Conservation (phyloP, 2,888 invertebrate species). For the Mantis religiosa region DNA sequence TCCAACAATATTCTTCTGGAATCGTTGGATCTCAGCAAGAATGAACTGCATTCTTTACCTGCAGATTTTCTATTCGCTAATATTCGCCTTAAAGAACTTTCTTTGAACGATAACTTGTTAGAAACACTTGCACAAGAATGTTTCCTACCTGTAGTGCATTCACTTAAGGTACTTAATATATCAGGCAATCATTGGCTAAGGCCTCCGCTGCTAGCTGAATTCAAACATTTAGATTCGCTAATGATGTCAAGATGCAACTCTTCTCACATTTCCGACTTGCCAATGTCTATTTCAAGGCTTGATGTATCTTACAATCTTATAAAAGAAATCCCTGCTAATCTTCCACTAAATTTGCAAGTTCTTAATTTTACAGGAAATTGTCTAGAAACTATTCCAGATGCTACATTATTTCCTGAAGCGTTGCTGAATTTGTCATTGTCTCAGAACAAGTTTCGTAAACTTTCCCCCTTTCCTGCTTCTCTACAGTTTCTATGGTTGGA, state of each 20-base stretch:
- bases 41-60: background rate
- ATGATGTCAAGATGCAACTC: background rate
- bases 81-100: background rate
- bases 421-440: background rate
- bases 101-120: background rate
- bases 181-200: background rate
- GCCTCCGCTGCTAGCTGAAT: background rate
- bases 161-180: background rate
- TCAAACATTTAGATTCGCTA: background rate
- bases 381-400: background rate
- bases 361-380: background rate
- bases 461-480: background rate
- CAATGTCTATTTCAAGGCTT: background rate
- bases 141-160: background rate
- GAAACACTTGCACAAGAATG: background rate
- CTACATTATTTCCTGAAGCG: background rate
- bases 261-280: background rate
- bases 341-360: background rate
- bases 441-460: background rate
- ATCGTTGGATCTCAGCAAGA: background rate
- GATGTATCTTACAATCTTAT: background rate
- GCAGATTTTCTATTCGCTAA: background rate
- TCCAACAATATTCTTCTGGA: background rate
- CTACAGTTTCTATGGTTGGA: background rate
- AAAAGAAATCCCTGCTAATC: background rate